A percentile compares a stretch with the other conserved stretches of the same genome.
phyloP scores from a whole-genome alignment of 2,888 invertebrate genomes.

The Dasysyrphus albostriatus region DNA sequence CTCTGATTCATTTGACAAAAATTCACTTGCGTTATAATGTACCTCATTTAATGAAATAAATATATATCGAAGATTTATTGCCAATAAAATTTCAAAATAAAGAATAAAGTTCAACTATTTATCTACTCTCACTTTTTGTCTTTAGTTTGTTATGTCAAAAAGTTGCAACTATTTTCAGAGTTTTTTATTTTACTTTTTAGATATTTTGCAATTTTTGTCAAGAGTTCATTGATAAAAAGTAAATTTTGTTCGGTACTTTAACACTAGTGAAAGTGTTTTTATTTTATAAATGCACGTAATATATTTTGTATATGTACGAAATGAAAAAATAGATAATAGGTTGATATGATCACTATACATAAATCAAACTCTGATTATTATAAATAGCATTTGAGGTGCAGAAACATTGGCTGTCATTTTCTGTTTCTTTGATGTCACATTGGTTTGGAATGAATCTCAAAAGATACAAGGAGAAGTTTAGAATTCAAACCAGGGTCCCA shows the following conservation, averaged over 20 bases:
- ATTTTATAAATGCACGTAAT: not conserved
- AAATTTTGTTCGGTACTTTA: not conserved
- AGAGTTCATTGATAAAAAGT: not conserved
- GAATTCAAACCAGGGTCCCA: no score
- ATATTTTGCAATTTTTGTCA: not conserved
- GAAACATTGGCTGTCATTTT: no score
- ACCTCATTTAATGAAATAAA: not conserved
- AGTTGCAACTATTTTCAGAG: not conserved
- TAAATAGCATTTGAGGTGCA: no score
- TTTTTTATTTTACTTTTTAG: no score
- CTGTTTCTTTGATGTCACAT: no score
- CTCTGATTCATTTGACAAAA: not conserved
- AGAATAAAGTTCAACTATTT: not conserved
- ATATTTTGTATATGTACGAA: no score
- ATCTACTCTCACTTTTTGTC: not conserved
- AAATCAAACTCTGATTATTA: no score
- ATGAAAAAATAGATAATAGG: no score
- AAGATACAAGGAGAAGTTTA: no score
- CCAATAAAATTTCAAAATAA: not conserved
- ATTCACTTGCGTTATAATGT: not conserved
- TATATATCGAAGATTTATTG: not conserved
- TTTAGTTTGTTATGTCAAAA: not conserved
- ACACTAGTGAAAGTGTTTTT: not conserved
- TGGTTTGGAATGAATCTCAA: no score
- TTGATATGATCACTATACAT: no score